Conservation (phyloP, 2,113 vertebrate genomes). For the Pluvialis apricaria region DNA sequence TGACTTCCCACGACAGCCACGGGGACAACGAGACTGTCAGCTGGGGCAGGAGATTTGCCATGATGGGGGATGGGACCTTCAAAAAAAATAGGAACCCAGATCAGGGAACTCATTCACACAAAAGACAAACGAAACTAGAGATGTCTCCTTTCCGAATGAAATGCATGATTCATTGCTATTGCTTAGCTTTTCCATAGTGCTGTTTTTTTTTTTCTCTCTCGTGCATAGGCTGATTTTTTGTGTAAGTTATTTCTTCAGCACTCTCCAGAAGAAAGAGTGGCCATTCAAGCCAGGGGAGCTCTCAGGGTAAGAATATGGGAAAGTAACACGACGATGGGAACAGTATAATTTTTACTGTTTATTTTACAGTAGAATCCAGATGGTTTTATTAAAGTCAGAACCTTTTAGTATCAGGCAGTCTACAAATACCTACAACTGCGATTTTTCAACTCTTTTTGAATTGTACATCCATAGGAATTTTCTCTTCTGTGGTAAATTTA, state of each 20-base stretch:
- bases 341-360: background rate
- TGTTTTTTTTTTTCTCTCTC: background rate
- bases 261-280: background rate
- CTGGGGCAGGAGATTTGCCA: background rate
- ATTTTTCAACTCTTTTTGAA: background rate
- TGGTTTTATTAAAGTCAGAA: background rate
- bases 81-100: background rate
- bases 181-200: background rate
- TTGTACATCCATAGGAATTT: background rate
- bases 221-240: background rate
- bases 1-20: conserved; percentile 11
- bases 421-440: background rate
- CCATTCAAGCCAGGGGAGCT: background rate
- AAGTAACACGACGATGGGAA: background rate
- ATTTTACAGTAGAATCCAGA: background rate
- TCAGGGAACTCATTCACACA: background rate
- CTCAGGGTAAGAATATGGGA: background rate
- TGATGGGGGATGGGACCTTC: background rate
- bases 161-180: background rate
- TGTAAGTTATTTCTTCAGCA: background rate
- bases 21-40: conserved; percentile 30
- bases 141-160: background rate
- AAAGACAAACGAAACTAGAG: background rate
- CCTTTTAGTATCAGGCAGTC: background rate
- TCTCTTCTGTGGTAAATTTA: background rate